phyloP scores from a whole-genome alignment of 30 jellyfish, hydroid and myxozoan genomes.

The Aurelia coerulea region DNA sequence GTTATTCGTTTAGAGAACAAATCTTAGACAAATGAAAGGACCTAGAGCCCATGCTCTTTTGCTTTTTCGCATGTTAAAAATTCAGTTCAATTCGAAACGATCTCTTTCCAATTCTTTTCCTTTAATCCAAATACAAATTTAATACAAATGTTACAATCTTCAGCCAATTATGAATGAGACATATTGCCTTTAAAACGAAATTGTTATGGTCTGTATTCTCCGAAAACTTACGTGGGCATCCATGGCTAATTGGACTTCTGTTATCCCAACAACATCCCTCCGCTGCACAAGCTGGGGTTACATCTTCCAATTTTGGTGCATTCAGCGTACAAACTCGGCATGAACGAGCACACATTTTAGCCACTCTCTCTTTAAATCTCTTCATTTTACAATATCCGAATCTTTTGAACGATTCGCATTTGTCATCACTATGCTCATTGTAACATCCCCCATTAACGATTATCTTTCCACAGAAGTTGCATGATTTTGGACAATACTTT shows the following conservation, averaged over 20 bases:
- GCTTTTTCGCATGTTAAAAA: no score
- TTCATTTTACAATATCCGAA: constrained; percentile 48
- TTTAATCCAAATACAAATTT: no score
- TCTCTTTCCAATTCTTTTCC: no score
- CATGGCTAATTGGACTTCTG: constrained; percentile 60
- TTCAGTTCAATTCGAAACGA: no score
- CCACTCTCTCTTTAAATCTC: constrained; percentile 30
- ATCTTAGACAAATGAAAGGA: no score
- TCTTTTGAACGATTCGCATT: constrained; percentile 27
- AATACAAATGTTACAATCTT: no score
- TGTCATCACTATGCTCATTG: constrained; percentile 39
- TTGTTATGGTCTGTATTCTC: not conserved
- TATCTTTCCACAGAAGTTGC: constrained; percentile 67
- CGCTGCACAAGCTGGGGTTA: constrained; percentile 54
- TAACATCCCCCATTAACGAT: constrained; percentile 49
- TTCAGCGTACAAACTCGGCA: constrained; percentile 50
- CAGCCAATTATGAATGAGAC: no score
- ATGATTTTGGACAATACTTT: constrained; percentile 61
- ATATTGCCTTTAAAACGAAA: not conserved
- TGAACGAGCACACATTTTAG: constrained; percentile 49
- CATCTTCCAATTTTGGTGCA: constrained; percentile 37
- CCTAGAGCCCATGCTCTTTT: no score
- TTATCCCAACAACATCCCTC: constrained; percentile 85
- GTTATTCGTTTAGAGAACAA: no score
- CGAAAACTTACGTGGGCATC: constrained; percentile 76